Conservation (phyloP, 1,140 invertebrate species). For the Eumaeus atala region DNA sequence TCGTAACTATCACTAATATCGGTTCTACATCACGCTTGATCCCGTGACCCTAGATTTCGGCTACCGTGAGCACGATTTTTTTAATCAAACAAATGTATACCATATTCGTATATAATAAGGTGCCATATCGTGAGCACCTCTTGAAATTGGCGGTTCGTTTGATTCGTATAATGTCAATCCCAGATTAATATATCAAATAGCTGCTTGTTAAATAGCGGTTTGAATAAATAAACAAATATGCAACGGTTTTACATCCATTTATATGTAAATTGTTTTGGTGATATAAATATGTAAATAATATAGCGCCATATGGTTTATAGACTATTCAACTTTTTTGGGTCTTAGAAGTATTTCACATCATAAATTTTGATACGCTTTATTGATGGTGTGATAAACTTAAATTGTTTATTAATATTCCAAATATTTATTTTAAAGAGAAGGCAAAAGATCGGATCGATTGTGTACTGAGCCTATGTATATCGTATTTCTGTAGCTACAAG, state of each 20-base stretch:
- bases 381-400: too few species aligned
- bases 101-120: conserved; percentile 26
- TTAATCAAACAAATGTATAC: conserved; percentile 27
- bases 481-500: too few species aligned
- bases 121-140: conserved; percentile 21
- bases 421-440: too few species aligned
- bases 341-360: neutral
- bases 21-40: conserved; percentile 69
- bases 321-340: neutral
- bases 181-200: conserved; percentile 58
- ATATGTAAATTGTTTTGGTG: conserved; percentile 19
- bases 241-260: conserved; percentile 21
- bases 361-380: neutral
- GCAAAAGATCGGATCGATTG: too few species aligned
- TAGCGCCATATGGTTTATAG: conserved; percentile 1
- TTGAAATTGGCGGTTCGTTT: conserved; percentile 39
- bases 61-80: conserved; percentile 66
- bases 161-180: conserved; percentile 57
- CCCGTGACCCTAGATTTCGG: conserved; percentile 65
- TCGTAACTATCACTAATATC: conserved; percentile 66
- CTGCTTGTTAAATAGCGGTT: conserved; percentile 33
- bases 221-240: conserved; percentile 35
- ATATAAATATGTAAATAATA: conserved; percentile 22
- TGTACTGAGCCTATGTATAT: too few species aligned
- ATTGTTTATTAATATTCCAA: too few species aligned